phyloP scores from a whole-genome alignment of 2,888 invertebrate genomes.

The Drosophila tripunctata region DNA sequence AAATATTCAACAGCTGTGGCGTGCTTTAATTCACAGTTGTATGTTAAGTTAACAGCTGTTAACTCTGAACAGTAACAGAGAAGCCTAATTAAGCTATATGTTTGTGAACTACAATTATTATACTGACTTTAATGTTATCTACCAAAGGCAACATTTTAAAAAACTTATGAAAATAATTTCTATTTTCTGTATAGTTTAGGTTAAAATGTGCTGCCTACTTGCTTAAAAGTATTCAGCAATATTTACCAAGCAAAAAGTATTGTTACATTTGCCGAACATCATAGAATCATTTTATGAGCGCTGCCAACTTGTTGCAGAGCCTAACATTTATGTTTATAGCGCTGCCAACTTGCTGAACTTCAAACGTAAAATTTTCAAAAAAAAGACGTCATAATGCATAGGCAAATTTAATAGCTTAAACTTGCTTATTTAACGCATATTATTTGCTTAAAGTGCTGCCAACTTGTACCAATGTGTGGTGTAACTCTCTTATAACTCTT shows the following conservation, averaged over 20 bases:
- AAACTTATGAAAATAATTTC: no score
- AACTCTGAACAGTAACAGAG: not conserved
- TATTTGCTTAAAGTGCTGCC: not conserved
- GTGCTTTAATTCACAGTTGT: not conserved
- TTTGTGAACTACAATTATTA: not conserved
- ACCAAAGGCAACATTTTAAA: no score
- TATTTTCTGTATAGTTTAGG: no score
- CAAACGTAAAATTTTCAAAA: no score
- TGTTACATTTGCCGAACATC: no score
- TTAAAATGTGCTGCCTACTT: no score
- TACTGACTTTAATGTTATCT: no score
- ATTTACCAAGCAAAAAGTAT: no score
- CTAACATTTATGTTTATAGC: not conserved
- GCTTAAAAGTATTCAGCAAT: no score
- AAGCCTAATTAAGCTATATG: not conserved
- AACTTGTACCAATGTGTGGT: not conserved
- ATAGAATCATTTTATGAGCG: not conserved
- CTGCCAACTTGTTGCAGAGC: not conserved
- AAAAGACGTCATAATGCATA: not conserved
- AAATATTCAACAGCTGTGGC: not conserved
- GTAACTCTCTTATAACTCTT: not conserved
- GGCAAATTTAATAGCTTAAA: no score
- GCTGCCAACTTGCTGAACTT: not conserved
- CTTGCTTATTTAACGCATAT: no score
- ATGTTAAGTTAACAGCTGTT: conserved; percentile 6